phyloP scores from a whole-genome alignment of 2,888 invertebrate genomes.

The Aphidius colemani region DNA sequence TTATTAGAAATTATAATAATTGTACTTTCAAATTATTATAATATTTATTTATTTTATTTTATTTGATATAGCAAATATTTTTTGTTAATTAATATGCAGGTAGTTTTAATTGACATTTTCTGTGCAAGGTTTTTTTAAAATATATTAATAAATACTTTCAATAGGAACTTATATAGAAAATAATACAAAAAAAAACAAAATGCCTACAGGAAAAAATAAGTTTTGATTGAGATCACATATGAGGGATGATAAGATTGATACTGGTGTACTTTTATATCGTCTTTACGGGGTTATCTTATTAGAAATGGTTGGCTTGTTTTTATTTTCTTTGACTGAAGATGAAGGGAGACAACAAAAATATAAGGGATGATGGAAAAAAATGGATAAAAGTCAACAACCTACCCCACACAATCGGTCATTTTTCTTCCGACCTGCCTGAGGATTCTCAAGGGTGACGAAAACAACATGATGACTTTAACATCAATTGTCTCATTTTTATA shows the following conservation, averaged over 20 bases:
- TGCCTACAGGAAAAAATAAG: background rate
- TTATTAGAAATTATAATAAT: no score
- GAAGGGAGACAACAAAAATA: background rate
- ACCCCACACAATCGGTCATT: conserved; percentile 55
- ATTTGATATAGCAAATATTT: no score
- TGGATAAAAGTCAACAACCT: conserved; percentile 52
- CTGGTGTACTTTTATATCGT: conserved; percentile 26
- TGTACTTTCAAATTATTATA: no score
- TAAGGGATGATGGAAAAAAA: conserved; percentile 40
- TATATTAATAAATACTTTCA: no score
- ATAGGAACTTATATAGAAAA: no score
- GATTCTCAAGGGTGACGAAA: conserved; percentile 12
- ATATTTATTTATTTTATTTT: no score
- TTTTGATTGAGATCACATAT: conserved; percentile 16
- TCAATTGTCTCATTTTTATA: no score
- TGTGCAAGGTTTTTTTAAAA: no score
- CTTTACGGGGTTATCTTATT: conserved; percentile 43
- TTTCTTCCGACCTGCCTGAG: conserved; percentile 16
- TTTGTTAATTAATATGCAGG: no score
- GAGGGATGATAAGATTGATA: conserved; percentile 20
- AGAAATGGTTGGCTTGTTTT: conserved; percentile 24
- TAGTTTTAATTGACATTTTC: no score
- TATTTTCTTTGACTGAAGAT: conserved; percentile 13
- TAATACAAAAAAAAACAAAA: background rate
- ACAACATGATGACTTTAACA: no score